A percentile compares a stretch with the other conserved stretches of the same genome.
Conservation (phyloP, 2,888 invertebrate species). For the Herminia tarsipennalis region DNA sequence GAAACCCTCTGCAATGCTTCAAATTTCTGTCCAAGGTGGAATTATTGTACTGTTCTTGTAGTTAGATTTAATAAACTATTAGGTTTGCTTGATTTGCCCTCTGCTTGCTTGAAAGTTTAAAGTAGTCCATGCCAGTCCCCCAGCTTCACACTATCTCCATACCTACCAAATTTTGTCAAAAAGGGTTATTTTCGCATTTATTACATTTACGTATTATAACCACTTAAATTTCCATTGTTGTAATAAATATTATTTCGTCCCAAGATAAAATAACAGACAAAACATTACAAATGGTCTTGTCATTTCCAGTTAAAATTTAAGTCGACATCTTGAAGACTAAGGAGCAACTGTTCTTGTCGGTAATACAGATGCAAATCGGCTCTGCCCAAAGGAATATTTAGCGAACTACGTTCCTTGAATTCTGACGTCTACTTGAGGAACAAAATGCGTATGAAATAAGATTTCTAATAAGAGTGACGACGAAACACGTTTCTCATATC, state of each 20-base stretch:
- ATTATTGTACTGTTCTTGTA: too few relatives aligned
- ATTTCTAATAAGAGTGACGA: conserved; percentile 31
- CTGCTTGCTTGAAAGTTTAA: too few relatives aligned
- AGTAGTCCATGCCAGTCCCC: too few relatives aligned
- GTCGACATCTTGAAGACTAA: conserved; percentile 24
- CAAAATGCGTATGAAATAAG: conserved; percentile 25
- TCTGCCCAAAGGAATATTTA: conserved; percentile 59
- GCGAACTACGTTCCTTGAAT: conserved; percentile 41
- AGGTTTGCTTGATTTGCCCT: too few relatives aligned
- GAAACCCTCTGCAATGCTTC: too few relatives aligned
- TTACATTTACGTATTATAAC: too few relatives aligned
- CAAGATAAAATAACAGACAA: not conserved
- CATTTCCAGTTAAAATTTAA: conserved; percentile 21
- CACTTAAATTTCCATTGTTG: too few relatives aligned
- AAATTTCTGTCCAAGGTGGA: too few relatives aligned
- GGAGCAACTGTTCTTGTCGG: conserved; percentile 49
- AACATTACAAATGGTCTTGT: not conserved
- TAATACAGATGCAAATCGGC: conserved; percentile 62
- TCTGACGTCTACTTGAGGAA: conserved; percentile 29
- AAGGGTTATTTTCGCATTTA: too few relatives aligned
- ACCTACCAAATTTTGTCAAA: too few relatives aligned
- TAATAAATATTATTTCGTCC: not conserved
- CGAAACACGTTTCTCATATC: conserved; percentile 42
- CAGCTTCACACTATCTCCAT: too few relatives aligned
- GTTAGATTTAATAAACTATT: too few relatives aligned